phyloP scores from a whole-genome alignment of 2,888 invertebrate species.

The Macrophya alboannulata region DNA sequence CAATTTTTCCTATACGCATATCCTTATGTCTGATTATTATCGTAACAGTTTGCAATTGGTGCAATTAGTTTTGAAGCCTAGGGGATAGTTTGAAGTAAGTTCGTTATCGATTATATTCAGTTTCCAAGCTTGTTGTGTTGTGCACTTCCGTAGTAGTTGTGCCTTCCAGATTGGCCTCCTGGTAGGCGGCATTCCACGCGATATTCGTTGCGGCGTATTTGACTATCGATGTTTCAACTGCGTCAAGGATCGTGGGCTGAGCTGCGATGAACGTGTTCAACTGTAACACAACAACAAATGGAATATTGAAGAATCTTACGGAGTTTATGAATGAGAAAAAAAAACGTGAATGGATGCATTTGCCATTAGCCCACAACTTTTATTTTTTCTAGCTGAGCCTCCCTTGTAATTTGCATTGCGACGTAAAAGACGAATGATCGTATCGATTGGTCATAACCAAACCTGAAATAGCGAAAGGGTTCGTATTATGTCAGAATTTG shows the following conservation, averaged over 20 bases:
- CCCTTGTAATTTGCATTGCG: slow-evolving; percentile 55
- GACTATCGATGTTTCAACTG: not conserved
- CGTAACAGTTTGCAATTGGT: too few species aligned
- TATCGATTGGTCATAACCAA: too few species aligned
- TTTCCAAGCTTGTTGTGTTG: not conserved
- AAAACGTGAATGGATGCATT: not conserved
- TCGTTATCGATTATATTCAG: too few species aligned
- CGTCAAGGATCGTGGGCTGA: not conserved
- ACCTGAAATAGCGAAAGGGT: too few species aligned
- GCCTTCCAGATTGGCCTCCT: not conserved
- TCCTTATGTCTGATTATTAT: too few species aligned
- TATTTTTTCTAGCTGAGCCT: slow-evolving; percentile 58
- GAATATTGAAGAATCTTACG: not conserved
- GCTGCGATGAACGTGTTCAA: slow-evolving; percentile 33
- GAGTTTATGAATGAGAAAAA: not conserved
- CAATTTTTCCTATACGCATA: too few species aligned
- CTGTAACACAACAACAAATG: not conserved
- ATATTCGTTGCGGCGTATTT: slow-evolving; percentile 48
- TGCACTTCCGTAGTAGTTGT: not conserved
- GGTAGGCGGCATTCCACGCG: slow-evolving; percentile 52
- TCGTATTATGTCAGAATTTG: too few species aligned
- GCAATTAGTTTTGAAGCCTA: too few species aligned
- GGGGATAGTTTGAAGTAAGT: too few species aligned
- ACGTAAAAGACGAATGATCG: too few species aligned
- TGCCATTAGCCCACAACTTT: not conserved